Evolutionary conservation across 2,888 invertebrate species (phyloP), one percentile per base, ranked within the genome.

Genomic region (Selenia dentaria): DNA sequence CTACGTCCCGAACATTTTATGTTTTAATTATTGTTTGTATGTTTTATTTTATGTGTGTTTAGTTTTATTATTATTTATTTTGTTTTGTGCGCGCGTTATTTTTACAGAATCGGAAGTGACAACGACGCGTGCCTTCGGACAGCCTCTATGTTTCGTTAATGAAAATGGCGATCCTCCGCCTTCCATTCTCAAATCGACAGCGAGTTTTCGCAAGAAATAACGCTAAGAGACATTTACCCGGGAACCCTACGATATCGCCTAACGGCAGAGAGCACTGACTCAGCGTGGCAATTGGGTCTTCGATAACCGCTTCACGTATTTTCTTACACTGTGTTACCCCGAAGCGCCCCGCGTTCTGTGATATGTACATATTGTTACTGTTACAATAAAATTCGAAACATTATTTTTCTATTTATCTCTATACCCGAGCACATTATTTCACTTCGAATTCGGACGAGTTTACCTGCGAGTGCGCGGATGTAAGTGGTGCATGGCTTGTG

Each of bases 41-140:
- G 59, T 62, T 61, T 55, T 61, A 67, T 54, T 58, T 60, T 67
- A n/a, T n/a, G 53, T 66, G 52, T 66, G 32, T 64, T 61, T 55
- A 59, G 54, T 53, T 69, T 64, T 61, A 68, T 11, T 74, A 74
- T 74, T 77, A 77, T 81, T 84, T 83, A 75, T 77, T 83, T 80
- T 71, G 68, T 83, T 81, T 79, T 74, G 74, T 84, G 74, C 69
- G 68, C 76, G 67, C 77, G 57, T 82, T 40, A 37, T 42, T 24
- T 20, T 48, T 48, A 28, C 90, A 91, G 91, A 90, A 78, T 83
- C 83, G 70, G 91, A 92, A 75, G 88, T 88, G 73, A 91, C 92
- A 58, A 92, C 92, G 63, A 92, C 93, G 64, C 92, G 95, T 82
- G 94, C 95, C 54, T 95, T 95, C 77, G 96, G 96, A 74, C 95